Percentiles rank a stretch among this genome's conserved stretches.
These are phyloP conservation scores for Dryadula phaetusa DNA, from an alignment of 2,888 invertebrate genomes.

Conservation along the genomic window DNA sequence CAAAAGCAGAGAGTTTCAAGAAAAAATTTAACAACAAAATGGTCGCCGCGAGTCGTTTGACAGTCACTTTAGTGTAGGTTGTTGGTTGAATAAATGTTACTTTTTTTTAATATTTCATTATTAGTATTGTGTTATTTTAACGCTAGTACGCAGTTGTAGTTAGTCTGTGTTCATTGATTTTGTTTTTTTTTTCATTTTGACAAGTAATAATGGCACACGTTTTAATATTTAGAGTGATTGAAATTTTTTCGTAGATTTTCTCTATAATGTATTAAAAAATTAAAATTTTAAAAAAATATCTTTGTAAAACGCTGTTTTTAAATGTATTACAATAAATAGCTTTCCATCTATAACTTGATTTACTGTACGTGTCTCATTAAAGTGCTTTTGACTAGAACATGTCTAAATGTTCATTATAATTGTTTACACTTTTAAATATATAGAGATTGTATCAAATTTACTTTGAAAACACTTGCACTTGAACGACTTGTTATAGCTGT, in stretches of 20 bases:
- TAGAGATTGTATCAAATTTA: too few relatives aligned
- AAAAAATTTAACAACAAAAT: constrained; percentile 79
- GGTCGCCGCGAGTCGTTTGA: constrained; percentile 77
- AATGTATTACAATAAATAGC: not conserved
- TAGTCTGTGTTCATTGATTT: not conserved
- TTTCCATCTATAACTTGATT: too few relatives aligned
- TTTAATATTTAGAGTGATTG: not conserved
- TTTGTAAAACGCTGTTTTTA: too few relatives aligned
- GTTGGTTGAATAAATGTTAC: not conserved
- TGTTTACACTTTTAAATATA: too few relatives aligned
- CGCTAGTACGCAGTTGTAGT: not conserved
- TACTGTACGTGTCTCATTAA: too few relatives aligned
- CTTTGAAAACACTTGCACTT: too few relatives aligned
- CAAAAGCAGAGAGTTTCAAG: constrained; percentile 72
- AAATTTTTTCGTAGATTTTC: not conserved
- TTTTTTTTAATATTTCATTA: not conserved
- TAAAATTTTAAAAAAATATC: too few relatives aligned
- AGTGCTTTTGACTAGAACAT: too few relatives aligned
- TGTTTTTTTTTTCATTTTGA: not conserved
- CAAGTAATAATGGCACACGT: not conserved
- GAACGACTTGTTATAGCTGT: too few relatives aligned
- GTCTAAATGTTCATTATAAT: too few relatives aligned
- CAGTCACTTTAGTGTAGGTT: constrained; percentile 55
- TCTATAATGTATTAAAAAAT: not conserved
- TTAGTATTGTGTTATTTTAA: not conserved